Conservation (phyloP, 2,797 vertebrate genomes). For the Atherinosoma microstoma region DNA sequence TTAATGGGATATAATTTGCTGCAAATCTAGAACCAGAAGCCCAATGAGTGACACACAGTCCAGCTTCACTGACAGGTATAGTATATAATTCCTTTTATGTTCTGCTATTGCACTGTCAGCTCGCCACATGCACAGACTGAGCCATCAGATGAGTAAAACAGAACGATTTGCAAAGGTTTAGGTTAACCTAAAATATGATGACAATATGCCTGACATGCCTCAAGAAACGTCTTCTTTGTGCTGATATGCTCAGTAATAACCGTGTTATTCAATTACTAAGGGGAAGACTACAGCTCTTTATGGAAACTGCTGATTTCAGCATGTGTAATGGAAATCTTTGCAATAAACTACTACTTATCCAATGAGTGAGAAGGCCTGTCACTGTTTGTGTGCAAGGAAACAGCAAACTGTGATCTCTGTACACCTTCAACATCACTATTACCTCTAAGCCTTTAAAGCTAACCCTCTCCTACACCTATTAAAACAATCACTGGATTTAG, state of each 20-base stretch:
- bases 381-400: constrained; percentile 52
- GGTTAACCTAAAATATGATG: constrained; percentile 14
- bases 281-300: constrained; percentile 54
- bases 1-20: constrained; percentile 90
- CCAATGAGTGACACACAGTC: constrained; percentile 99
- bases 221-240: constrained; percentile 38
- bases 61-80: constrained; percentile 95
- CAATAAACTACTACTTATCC: constrained; percentile 70
- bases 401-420: constrained; percentile 55
- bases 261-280: constrained; percentile 60
- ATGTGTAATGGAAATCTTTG: constrained; percentile 62
- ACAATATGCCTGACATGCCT: constrained; percentile 29
- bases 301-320: constrained; percentile 76
- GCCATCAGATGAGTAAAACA: not conserved
- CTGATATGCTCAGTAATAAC: constrained; percentile 61
- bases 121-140: constrained; percentile 1
- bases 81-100: constrained; percentile 16
- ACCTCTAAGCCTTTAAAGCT: constrained; percentile 69
- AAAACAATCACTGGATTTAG: constrained; percentile 76
- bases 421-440: constrained; percentile 72
- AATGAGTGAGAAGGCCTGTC: constrained; percentile 49
- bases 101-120: constrained; percentile 4
- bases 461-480: constrained; percentile 74
- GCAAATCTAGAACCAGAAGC: constrained; percentile 91
- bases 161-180: constrained; percentile 10